phyloP scores from a whole-genome alignment of 2,113 vertebrate genomes.

The Myotis davidii region DNA sequence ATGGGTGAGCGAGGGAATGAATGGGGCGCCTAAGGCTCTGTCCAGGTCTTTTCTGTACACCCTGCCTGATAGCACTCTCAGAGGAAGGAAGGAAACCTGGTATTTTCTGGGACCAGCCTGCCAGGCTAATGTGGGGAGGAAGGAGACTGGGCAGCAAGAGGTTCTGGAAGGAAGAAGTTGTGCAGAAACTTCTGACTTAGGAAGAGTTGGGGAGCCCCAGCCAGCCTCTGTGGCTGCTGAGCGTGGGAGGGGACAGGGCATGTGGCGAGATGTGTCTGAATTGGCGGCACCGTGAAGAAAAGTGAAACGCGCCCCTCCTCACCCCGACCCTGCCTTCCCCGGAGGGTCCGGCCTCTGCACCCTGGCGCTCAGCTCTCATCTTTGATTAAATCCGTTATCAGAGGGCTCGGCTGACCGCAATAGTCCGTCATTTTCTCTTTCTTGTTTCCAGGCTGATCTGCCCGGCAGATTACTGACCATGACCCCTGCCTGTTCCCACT shows the following conservation, averaged over 20 bases:
- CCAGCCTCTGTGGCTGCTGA: background rate
- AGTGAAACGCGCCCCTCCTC: too few species aligned
- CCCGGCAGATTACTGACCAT: background rate
- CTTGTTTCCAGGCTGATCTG: slow-evolving; percentile 45
- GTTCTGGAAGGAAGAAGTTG: background rate
- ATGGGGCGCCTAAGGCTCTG: background rate
- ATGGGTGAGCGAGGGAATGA: background rate
- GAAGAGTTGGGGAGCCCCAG: background rate
- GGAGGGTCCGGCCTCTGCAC: background rate
- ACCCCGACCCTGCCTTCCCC: background rate
- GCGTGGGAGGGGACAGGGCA: background rate
- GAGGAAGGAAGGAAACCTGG: background rate
- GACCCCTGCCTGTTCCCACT: slow-evolving; percentile 7
- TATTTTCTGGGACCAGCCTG: background rate
- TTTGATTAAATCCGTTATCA: slow-evolving; percentile 57
- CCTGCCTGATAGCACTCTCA: background rate
- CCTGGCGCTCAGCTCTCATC: background rate
- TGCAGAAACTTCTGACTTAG: background rate
- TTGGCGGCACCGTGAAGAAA: background rate
- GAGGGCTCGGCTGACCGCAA: slow-evolving; percentile 13
- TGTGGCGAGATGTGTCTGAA: background rate
- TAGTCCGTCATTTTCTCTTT: slow-evolving; percentile 32
- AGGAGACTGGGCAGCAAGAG: background rate
- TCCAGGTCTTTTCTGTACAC: background rate
- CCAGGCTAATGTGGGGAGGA: background rate